Evolutionary conservation across 2,888 invertebrate genomes (phyloP).

Genomic region (Aphodius granarius): DNA sequence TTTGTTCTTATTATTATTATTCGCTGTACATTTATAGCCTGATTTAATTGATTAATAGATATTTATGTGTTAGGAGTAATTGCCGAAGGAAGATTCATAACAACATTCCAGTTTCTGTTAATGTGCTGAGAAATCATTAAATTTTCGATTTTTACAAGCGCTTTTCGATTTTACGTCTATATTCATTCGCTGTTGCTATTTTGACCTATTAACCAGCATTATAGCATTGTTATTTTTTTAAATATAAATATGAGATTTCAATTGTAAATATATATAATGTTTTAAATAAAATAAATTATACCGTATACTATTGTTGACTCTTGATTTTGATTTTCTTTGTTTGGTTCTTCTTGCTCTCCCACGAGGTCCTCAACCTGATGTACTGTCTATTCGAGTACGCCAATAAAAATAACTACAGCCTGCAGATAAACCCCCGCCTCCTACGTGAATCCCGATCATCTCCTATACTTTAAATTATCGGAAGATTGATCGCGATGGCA

Average conservation of each 20-base stretch:
- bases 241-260: conserved; percentile 5
- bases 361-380: conserved; percentile 99
- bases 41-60: neutral
- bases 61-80: neutral
- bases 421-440: conserved; percentile 99
- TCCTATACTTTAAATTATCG: conserved; percentile 99
- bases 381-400: conserved; percentile 99
- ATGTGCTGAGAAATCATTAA: neutral
- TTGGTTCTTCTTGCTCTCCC: conserved; percentile 96
- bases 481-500: conserved; percentile 96
- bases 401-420: conserved; percentile 98
- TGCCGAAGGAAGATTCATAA: conserved; percentile 11
- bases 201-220: conserved; percentile 4
- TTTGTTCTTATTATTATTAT: neutral
- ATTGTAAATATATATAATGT: conserved; percentile 18
- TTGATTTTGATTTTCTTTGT: neutral
- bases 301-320: neutral
- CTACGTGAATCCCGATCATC: conserved; percentile 98
- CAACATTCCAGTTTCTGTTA: conserved; percentile 5
- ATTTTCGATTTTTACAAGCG: neutral
- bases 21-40: conserved; percentile 11
- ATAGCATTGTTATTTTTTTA: conserved; percentile 4
- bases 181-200: neutral
- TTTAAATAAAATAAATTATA: conserved; percentile 15
- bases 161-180: neutral